Percentiles rank a stretch among this genome's conserved stretches.
Conservation (phyloP, 1,140 invertebrate genomes). For the Drosophila repletoides region DNA sequence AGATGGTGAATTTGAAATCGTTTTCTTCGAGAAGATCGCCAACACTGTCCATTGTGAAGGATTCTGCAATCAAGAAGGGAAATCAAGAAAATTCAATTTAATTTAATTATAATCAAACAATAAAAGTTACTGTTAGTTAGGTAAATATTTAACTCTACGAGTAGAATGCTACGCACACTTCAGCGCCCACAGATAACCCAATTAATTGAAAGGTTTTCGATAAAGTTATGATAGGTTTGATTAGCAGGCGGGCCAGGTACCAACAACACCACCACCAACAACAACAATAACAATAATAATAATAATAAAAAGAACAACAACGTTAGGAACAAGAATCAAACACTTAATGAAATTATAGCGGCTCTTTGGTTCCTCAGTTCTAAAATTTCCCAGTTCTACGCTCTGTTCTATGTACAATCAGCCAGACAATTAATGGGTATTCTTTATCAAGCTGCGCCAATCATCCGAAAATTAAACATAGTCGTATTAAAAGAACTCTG, state of each 20-base stretch:
- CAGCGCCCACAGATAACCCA: constrained; percentile 66
- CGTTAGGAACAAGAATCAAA: constrained; percentile 26
- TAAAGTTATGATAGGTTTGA: constrained; percentile 75
- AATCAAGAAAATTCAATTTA: constrained; percentile 43
- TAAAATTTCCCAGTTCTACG: too few relatives aligned
- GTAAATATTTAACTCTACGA: constrained; percentile 58
- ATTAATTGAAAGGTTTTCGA: constrained; percentile 79
- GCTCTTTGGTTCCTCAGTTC: background rate
- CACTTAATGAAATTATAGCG: constrained; percentile 39
- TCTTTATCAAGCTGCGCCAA: constrained; percentile 44
- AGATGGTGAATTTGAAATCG: constrained; percentile 74
- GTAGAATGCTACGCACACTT: constrained; percentile 29
- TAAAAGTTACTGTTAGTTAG: constrained; percentile 29
- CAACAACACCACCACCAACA: too few relatives aligned
- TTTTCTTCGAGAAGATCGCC: constrained; percentile 60
- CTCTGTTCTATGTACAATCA: constrained; percentile 5
- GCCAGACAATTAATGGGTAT: constrained; percentile 19
- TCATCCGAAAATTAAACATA: constrained; percentile 5
- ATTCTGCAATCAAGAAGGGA: constrained; percentile 50
- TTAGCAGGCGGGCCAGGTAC: constrained; percentile 47
- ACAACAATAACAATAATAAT: too few relatives aligned
- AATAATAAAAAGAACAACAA: background rate
- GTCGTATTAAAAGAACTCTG: too few relatives aligned
- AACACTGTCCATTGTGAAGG: constrained; percentile 69
- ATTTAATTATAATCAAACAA: constrained; percentile 70